Evolutionary conservation across 1,140 invertebrate species (phyloP), one percentile per base, ranked within the genome.

Genomic region (Drusus annulatus): DNA sequence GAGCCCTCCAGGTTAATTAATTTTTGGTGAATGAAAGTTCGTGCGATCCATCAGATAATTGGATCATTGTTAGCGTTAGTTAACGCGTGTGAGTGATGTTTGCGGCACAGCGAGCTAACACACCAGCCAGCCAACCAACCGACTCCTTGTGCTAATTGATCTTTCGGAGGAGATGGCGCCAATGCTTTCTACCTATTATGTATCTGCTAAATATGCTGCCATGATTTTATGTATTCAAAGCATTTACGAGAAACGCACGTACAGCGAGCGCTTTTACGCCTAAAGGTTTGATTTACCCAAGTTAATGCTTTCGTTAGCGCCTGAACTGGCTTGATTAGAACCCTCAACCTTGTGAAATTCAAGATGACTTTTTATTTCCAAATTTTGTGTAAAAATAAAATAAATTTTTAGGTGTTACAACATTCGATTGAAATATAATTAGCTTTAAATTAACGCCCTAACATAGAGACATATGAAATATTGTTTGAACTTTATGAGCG

Each of bases 11-110:
- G 78, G 81, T 77, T 80, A 82, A 82, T 82, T 80, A 82, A 80
- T 82, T 77, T 82, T 80, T 80, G 63, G 74, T 80, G 81, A 82
- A 82, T 82, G 75, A 74, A 76, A 68, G 80, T 69, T 81, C 77
- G 78, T 80, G 78, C n/a, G 81, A 82, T 82, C 80, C 78, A 50
- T 73, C 62, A 65, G 74, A 77, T 80, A 80, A 80, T 82, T 63
- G 79, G 76, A 73, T 80, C 75, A 82, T 74, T 78, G 81, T 77
- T 77, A 69, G 52, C 77, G 51, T 65, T 62, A 73, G 51, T 65
- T 62, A 73, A 23, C 56, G 78, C 74, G 69, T 79, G 73, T 78
- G 81, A 77, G 25, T 77, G 78, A 80, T 69, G 78, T 62, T 52
- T 80, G 68, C 31, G 54, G 36, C n/a, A 60, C 36, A 45, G 2